phyloP scores from a whole-genome alignment of 2,113 vertebrate genomes.

The Ancistrus triradiatus region DNA sequence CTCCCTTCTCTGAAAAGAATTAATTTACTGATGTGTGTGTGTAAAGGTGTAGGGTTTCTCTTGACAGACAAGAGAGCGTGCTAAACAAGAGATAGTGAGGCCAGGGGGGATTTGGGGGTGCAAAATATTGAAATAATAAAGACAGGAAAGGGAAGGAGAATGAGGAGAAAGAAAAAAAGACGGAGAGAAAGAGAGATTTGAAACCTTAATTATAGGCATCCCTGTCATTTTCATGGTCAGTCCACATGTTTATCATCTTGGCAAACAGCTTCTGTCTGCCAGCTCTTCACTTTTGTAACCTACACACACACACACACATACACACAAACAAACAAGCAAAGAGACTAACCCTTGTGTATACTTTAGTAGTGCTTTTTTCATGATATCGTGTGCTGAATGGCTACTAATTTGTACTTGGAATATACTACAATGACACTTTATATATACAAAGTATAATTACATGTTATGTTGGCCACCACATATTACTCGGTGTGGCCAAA shows the following conservation, averaged over 20 bases:
- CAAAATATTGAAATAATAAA: constrained; percentile 7
- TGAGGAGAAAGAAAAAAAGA: too few relatives aligned
- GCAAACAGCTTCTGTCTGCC: constrained; percentile 3
- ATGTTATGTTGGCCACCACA: too few relatives aligned
- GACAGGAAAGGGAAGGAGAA: constrained; percentile 18
- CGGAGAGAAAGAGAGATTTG: constrained; percentile 25
- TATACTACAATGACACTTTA: too few relatives aligned
- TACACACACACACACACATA: too few relatives aligned
- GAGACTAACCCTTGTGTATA: too few relatives aligned
- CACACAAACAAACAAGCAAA: too few relatives aligned
- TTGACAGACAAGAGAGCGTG: too few relatives aligned
- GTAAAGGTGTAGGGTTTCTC: constrained; percentile 8
- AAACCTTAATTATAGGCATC: constrained; percentile 49
- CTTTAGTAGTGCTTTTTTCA: too few relatives aligned
- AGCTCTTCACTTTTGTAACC: constrained; percentile 7
- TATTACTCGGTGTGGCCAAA: too few relatives aligned
- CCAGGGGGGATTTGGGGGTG: background rate
- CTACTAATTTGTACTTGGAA: too few relatives aligned
- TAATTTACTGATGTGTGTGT: constrained; percentile 33
- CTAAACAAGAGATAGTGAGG: background rate
- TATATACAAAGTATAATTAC: too few relatives aligned
- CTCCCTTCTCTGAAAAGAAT: constrained; percentile 21
- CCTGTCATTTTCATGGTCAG: constrained; percentile 44
- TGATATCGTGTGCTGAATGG: too few relatives aligned
- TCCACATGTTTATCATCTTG: constrained; percentile 53